Conservation (phyloP, 2,888 invertebrate species). For the Siphonodentalium dalli region DNA sequence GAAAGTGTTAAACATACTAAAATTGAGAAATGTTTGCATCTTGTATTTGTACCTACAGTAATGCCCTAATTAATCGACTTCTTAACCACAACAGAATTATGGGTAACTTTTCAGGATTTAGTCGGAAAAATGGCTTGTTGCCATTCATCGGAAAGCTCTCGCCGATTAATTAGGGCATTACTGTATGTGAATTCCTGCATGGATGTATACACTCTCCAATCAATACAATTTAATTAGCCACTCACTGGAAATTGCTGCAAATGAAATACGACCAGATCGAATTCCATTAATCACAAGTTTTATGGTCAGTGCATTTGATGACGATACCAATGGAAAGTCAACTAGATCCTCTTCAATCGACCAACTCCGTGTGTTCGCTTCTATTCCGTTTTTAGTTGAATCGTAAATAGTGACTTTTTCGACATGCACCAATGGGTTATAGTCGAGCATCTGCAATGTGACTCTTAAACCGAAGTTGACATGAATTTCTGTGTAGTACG, state of each 20-base stretch:
- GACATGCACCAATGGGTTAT: slow-evolving; percentile 52
- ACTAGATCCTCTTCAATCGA: slow-evolving; percentile 76
- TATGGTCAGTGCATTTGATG: slow-evolving; percentile 63
- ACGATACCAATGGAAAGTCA: slow-evolving; percentile 88
- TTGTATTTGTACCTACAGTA: no score
- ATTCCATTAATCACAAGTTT: slow-evolving; percentile 48
- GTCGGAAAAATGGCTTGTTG: no score
- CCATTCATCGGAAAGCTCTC: no score
- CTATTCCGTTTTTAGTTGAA: slow-evolving; percentile 19
- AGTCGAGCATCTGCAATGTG: slow-evolving; percentile 59
- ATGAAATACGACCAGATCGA: slow-evolving; percentile 56
- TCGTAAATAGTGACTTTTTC: slow-evolving; percentile 59
- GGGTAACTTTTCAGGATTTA: no score
- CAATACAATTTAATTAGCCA: no score
- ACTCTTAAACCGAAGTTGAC: slow-evolving; percentile 31
- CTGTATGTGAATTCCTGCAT: no score
- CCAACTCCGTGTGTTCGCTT: slow-evolving; percentile 33
- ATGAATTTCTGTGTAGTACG: slow-evolving; percentile 37
- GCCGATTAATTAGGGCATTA: no score
- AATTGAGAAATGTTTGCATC: no score
- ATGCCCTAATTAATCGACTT: no score
- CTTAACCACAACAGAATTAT: no score
- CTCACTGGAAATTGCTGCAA: slow-evolving; percentile 58
- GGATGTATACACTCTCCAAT: no score
- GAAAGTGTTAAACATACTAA: no score